Percentiles rank a stretch among this genome's conserved stretches.
Evolutionary conservation across 1,140 invertebrate species (phyloP).

Genomic region (Neomicropteryx cornuta): DNA sequence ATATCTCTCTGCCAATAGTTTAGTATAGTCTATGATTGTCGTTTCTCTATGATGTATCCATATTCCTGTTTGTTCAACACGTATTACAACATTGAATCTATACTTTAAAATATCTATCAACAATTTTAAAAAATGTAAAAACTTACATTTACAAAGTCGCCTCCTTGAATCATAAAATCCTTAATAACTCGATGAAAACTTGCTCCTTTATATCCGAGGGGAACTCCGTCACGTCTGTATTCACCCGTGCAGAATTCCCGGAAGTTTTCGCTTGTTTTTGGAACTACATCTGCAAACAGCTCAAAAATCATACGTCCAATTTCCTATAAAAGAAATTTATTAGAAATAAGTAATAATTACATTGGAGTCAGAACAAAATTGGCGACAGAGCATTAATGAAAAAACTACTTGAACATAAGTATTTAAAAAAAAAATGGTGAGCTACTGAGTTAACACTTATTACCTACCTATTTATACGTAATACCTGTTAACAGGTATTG

Average conservation of each 20-base stretch:
- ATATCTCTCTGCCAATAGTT: no score
- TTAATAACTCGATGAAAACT: constrained; percentile 98
- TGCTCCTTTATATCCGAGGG: constrained; percentile 90
- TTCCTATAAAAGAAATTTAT: constrained; percentile 34
- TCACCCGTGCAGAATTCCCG: constrained; percentile 98
- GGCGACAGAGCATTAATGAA: background rate
- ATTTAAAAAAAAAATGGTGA: no score
- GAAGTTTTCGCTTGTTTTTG: constrained; percentile 98
- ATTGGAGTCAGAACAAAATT: background rate
- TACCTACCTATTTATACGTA: constrained; percentile 2
- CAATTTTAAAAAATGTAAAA: no score
- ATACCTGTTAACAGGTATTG: no score
- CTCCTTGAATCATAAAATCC: constrained; percentile 98
- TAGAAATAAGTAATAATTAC: constrained; percentile 2
- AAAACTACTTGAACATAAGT: no score
- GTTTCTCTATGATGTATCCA: no score
- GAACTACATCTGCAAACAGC: constrained; percentile 91
- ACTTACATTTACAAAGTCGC: constrained; percentile 94
- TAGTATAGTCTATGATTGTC: no score
- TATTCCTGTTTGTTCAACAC: no score
- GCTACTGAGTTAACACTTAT: background rate
- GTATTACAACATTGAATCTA: no score
- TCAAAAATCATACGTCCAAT: constrained; percentile 95
- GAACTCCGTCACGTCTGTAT: constrained; percentile 81
- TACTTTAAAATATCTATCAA: no score